Conservation (phyloP, 1,140 invertebrate genomes). For the Drosophila bipectinata region DNA sequence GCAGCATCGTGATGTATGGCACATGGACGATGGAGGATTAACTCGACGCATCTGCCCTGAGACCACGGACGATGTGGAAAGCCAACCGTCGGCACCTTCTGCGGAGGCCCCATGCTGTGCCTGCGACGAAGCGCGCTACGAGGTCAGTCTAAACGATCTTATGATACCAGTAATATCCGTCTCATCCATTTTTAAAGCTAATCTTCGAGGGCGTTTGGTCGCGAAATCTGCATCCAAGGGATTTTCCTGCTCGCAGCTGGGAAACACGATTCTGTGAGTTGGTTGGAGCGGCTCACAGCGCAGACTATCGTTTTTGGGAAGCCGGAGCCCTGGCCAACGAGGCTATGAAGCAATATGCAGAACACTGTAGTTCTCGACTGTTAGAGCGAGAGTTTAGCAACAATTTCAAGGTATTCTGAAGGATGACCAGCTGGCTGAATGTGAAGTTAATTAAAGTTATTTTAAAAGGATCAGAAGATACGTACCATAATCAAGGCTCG, state of each 20-base stretch:
- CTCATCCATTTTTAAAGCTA: constrained; percentile 85
- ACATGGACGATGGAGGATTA: constrained; percentile 93
- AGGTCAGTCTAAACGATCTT: constrained; percentile 85
- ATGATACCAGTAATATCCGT: not conserved
- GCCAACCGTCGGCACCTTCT: constrained; percentile 87
- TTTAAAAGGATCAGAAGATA: constrained; percentile 92
- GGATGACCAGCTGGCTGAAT: not conserved
- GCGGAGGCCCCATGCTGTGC: constrained; percentile 91
- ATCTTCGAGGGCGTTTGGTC: constrained; percentile 99
- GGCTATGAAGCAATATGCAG: constrained; percentile 96
- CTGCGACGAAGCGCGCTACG: constrained; percentile 97
- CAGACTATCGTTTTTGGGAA: constrained; percentile 95
- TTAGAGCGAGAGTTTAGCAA: constrained; percentile 97
- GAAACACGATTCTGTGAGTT: constrained; percentile 97
- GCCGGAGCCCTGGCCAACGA: constrained; percentile 93
- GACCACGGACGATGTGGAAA: constrained; percentile 87
- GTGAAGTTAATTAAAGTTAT: not conserved
- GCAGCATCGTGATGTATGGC: constrained; percentile 93
- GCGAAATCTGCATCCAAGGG: constrained; percentile 97
- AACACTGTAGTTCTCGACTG: constrained; percentile 93
- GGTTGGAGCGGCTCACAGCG: constrained; percentile 97
- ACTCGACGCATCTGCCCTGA: constrained; percentile 92
- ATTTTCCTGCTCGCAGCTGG: constrained; percentile 95
- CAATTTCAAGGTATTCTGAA: constrained; percentile 68
- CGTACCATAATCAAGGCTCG: constrained; percentile 99